Evolutionary conservation across 2,888 invertebrate species (phyloP).

Genomic region (Harpalus rubripes): DNA sequence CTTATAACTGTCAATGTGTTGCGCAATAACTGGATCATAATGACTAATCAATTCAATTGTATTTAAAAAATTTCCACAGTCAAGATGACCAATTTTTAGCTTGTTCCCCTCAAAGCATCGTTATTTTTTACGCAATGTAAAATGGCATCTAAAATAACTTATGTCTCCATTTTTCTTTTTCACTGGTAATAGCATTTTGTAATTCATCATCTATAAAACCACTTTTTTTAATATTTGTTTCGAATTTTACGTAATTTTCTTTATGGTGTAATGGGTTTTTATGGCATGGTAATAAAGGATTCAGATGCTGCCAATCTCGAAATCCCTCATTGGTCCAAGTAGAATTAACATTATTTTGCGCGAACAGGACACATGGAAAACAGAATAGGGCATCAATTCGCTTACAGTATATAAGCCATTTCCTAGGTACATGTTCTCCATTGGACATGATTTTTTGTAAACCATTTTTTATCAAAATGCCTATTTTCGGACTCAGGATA

Average conservation of each 20-base stretch:
- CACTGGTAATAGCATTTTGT: no score
- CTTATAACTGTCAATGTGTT: not conserved
- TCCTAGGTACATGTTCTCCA: constrained; percentile 3
- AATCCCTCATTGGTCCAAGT: not conserved
- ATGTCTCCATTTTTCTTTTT: no score
- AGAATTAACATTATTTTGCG: constrained; percentile 6
- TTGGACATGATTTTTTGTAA: no score
- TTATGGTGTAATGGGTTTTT: constrained; percentile 47
- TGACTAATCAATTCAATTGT: constrained; percentile 47
- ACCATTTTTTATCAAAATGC: no score
- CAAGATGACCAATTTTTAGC: constrained; percentile 13
- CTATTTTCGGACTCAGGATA: not conserved
- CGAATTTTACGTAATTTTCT: no score
- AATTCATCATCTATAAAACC: no score
- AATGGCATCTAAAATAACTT: no score
- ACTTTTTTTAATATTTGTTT: not conserved
- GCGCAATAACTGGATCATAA: constrained; percentile 47
- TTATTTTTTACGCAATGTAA: no score
- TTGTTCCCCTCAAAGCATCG: constrained; percentile 22
- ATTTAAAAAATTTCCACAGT: not conserved
- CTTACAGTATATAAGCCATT: constrained; percentile 43
- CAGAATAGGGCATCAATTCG: constrained; percentile 52
- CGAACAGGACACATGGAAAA: constrained; percentile 50
- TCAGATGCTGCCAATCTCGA: constrained; percentile 51
- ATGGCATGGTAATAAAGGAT: constrained; percentile 21